Conservation (phyloP, 2,888 invertebrate genomes). For the Acronicta aceris region DNA sequence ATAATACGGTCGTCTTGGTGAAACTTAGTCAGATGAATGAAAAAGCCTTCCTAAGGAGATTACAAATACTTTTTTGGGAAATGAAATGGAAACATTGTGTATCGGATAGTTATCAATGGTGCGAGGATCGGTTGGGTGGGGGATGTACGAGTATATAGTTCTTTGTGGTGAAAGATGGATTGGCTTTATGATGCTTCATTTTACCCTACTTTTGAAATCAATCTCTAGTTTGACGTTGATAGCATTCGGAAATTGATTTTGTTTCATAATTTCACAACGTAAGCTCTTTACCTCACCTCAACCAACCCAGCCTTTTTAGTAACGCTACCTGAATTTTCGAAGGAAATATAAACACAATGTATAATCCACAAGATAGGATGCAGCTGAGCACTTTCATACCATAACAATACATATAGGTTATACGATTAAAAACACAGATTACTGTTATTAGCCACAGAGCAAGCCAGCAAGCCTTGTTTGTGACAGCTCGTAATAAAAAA, state of each 20-base stretch:
- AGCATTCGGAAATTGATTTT: too few species aligned
- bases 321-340: too few species aligned
- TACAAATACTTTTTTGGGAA: slow-evolving; percentile 14
- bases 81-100: slow-evolving; percentile 7
- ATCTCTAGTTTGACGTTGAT: too few species aligned
- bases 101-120: slow-evolving; percentile 19
- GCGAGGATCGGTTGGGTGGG: too few species aligned
- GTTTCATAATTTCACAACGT: too few species aligned
- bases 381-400: neutral
- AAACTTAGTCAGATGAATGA: slow-evolving; percentile 9
- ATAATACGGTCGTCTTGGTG: slow-evolving; percentile 12
- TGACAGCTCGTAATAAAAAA: neutral
- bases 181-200: too few species aligned
- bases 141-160: neutral
- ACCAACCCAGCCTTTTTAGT: too few species aligned
- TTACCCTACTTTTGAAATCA: too few species aligned
- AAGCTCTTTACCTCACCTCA: too few species aligned
- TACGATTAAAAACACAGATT: slow-evolving; percentile 2
- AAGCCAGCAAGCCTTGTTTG: slow-evolving; percentile 2
- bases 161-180: neutral
- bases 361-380: neutral
- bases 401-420: neutral
- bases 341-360: too few species aligned
- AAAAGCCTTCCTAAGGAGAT: slow-evolving; percentile 22
- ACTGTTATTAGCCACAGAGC: neutral